phyloP scores from a whole-genome alignment of 2,797 vertebrate species.

The Tenualosa ilisha region DNA sequence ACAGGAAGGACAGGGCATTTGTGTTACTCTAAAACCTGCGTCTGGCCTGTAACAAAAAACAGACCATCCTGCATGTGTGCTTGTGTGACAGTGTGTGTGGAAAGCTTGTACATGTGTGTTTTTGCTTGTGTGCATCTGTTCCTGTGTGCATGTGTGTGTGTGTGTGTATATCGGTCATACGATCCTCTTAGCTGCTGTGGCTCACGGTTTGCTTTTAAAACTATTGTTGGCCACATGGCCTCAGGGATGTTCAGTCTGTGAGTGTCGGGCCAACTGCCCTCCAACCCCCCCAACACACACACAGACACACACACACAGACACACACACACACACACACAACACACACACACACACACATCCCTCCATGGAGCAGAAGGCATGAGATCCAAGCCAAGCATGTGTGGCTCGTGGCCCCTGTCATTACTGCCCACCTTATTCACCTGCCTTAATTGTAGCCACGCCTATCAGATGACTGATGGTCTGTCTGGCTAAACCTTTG shows the following conservation, averaged over 20 bases:
- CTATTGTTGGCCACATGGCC: constrained; percentile 13
- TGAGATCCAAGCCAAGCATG: neutral
- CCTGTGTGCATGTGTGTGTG: neutral
- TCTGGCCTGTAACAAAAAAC: neutral
- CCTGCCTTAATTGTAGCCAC: constrained; percentile 52
- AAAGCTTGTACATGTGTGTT: neutral
- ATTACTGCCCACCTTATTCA: constrained; percentile 49
- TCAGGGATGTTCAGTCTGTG: constrained; percentile 7
- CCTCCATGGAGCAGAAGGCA: neutral
- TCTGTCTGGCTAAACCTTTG: constrained; percentile 59
- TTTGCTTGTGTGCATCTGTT: neutral
- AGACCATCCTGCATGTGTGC: neutral
- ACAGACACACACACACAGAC: too few species aligned
- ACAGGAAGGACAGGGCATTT: neutral
- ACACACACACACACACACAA: too few species aligned
- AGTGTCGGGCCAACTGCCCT: neutral
- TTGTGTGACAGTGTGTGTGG: neutral
- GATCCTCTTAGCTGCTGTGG: neutral
- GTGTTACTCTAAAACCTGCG: neutral
- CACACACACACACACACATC: too few species aligned
- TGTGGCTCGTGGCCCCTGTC: constrained; percentile 32
- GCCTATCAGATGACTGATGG: constrained; percentile 57
- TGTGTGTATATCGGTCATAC: neutral
- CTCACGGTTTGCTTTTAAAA: constrained; percentile 1
- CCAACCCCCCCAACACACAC: neutral